Percentiles rank a stretch among this genome's conserved stretches.
These are phyloP conservation scores for Trachurus trachurus DNA, from an alignment of 2,797 vertebrate species.

Conservation along the genomic window DNA sequence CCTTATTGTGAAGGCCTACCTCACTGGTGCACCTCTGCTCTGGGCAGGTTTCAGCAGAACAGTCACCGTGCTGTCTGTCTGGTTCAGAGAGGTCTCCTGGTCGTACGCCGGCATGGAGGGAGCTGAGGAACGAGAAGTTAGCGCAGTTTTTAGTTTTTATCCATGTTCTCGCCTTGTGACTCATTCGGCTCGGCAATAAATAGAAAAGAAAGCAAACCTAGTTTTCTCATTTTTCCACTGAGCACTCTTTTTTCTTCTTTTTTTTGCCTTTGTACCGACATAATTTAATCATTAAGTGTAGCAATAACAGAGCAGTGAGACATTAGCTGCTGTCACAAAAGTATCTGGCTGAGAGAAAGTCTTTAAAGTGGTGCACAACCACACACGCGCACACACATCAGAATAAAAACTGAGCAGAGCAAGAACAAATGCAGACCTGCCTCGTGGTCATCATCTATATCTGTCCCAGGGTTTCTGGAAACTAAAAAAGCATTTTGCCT, in stretches of 20 bases:
- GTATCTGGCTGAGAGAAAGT: slow-evolving; percentile 13
- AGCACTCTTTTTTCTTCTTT: slow-evolving; percentile 17
- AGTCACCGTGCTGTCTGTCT: slow-evolving; percentile 97
- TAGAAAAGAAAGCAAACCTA: slow-evolving; percentile 1
- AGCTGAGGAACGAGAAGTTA: slow-evolving; percentile 81
- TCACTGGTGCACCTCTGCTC: slow-evolving; percentile 97
- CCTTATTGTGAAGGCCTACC: slow-evolving; percentile 82
- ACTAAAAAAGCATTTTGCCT: slow-evolving; percentile 9
- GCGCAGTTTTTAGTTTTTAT: neutral
- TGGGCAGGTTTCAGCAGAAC: slow-evolving; percentile 97
- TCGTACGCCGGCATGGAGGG: slow-evolving; percentile 97
- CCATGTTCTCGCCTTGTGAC: neutral
- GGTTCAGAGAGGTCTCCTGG: slow-evolving; percentile 97
- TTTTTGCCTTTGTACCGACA: slow-evolving; percentile 23
- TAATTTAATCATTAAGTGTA: slow-evolving; percentile 34
- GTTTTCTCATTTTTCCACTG: slow-evolving; percentile 34
- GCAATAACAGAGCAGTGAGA: slow-evolving; percentile 40
- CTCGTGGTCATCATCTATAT: slow-evolving; percentile 15
- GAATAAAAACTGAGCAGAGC: neutral
- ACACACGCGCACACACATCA: neutral
- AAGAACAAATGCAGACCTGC: slow-evolving; percentile 9
- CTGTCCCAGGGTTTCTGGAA: slow-evolving; percentile 12
- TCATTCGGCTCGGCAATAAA: slow-evolving; percentile 3
- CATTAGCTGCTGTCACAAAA: slow-evolving; percentile 41
- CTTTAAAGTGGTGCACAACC: neutral